Evolutionary conservation across 2,888 invertebrate genomes (phyloP).

Genomic region (Ctenicera cuprea): DNA sequence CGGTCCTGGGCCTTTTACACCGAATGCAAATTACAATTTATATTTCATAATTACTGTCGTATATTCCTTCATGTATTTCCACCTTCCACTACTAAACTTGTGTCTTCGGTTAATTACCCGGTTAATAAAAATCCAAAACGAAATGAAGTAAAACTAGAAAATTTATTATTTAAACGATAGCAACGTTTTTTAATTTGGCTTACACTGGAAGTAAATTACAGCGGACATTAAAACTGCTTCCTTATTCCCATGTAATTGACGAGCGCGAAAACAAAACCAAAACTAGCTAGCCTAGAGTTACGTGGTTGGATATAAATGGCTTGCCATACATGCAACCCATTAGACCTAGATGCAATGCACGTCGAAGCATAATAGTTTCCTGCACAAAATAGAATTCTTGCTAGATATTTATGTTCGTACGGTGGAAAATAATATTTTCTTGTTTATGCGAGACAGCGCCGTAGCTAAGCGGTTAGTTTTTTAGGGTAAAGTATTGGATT

Average conservation of each 20-base stretch:
- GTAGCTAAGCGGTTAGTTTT: not conserved
- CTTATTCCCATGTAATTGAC: slow-evolving; percentile 28
- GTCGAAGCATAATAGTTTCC: slow-evolving; percentile 45
- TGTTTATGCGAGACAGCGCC: slow-evolving; percentile 17
- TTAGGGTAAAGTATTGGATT: slow-evolving; percentile 1
- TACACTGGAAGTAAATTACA: not conserved
- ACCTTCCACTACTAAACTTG: no score
- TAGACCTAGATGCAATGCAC: slow-evolving; percentile 47
- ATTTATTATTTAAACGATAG: not conserved
- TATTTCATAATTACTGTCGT: no score
- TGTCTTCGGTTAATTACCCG: no score
- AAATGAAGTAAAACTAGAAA: not conserved
- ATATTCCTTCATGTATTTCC: no score
- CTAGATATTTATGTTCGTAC: slow-evolving; percentile 34
- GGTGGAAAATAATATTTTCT: slow-evolving; percentile 35
- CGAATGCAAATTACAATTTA: no score
- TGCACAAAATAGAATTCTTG: slow-evolving; percentile 39
- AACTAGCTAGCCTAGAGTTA: slow-evolving; percentile 10
- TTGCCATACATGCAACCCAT: slow-evolving; percentile 46
- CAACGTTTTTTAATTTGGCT: slow-evolving; percentile 1
- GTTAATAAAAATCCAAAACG: no score
- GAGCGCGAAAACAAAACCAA: slow-evolving; percentile 17
- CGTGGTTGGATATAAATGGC: slow-evolving; percentile 30
- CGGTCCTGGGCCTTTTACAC: no score
- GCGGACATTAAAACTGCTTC: slow-evolving; percentile 36